Conservation (phyloP, 2,888 invertebrate species). For the Hirtodrosophila duncani region DNA sequence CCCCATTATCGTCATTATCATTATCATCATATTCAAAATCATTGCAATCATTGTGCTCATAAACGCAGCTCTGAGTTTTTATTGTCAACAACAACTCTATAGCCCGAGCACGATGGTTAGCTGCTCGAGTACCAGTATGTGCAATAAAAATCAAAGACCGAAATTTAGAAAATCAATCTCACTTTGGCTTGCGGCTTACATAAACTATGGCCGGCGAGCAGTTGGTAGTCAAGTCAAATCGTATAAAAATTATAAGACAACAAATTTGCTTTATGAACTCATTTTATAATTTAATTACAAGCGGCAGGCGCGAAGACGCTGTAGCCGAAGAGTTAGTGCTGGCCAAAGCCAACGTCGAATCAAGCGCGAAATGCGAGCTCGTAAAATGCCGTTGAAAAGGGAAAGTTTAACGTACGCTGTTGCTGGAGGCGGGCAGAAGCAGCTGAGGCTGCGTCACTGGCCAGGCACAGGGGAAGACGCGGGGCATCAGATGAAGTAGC, state of each 20-base stretch:
- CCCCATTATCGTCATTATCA: constrained; percentile 24
- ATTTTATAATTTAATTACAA: constrained; percentile 71
- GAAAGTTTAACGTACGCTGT: constrained; percentile 51
- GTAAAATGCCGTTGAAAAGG: constrained; percentile 69
- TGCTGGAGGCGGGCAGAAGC: constrained; percentile 6
- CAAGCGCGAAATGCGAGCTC: constrained; percentile 41
- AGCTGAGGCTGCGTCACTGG: constrained; percentile 9
- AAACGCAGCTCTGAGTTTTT: constrained; percentile 33
- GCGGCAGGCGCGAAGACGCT: constrained; percentile 14
- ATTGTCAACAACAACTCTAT: constrained; percentile 50
- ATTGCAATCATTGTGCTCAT: constrained; percentile 30
- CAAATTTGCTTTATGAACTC: constrained; percentile 59
- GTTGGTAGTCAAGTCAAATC: constrained; percentile 22
- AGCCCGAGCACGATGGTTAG: background rate
- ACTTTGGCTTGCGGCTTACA: constrained; percentile 43
- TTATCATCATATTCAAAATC: too few species aligned
- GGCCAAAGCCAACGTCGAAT: constrained; percentile 37
- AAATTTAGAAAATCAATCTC: constrained; percentile 68
- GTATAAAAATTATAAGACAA: constrained; percentile 55
- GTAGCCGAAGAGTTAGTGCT: constrained; percentile 4
- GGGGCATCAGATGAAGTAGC: constrained; percentile 9
- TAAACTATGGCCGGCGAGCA: constrained; percentile 33
- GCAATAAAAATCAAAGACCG: constrained; percentile 51
- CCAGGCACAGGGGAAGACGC: constrained; percentile 16
- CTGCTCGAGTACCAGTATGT: constrained; percentile 33